A percentile compares a stretch with the other conserved stretches of the same genome.
These are phyloP conservation scores for Tringa solitaria DNA, from an alignment of 2,113 vertebrate genomes.

Conservation along the genomic window DNA sequence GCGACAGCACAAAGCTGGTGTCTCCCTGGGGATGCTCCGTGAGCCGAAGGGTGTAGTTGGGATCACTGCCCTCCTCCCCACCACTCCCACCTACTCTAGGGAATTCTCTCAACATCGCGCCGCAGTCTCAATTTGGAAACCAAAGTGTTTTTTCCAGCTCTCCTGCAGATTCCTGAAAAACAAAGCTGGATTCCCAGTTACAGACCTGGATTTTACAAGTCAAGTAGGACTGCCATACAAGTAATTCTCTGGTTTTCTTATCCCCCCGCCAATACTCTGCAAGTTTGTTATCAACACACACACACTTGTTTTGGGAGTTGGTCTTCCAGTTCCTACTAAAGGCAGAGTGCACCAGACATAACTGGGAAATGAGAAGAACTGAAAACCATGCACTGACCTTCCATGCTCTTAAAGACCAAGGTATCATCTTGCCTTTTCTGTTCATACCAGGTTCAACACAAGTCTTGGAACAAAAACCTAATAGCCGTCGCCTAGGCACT, in stretches of 20 bases:
- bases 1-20: rapidly evolving
- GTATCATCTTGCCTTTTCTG: not conserved
- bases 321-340: not conserved
- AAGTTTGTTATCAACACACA: not conserved
- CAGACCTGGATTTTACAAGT: not conserved
- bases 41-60: rapidly evolving
- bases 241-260: not conserved
- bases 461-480: not conserved
- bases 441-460: not conserved
- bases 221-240: not conserved
- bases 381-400: not conserved
- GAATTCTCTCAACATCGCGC: not conserved
- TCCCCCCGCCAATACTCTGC: not conserved
- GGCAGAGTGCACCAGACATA: not conserved
- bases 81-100: not conserved
- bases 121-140: not conserved
- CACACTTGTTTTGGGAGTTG: not conserved
- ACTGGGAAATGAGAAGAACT: not conserved
- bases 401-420: not conserved
- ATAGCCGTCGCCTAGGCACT: not conserved
- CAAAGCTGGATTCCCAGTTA: not conserved
- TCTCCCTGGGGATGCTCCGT: not conserved
- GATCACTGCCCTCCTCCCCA: not conserved
- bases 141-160: not conserved
- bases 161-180: not conserved